A percentile compares a stretch with the other conserved stretches of the same genome.
Evolutionary conservation across 1,140 invertebrate species (phyloP).

Genomic region (Cydia pomonella): DNA sequence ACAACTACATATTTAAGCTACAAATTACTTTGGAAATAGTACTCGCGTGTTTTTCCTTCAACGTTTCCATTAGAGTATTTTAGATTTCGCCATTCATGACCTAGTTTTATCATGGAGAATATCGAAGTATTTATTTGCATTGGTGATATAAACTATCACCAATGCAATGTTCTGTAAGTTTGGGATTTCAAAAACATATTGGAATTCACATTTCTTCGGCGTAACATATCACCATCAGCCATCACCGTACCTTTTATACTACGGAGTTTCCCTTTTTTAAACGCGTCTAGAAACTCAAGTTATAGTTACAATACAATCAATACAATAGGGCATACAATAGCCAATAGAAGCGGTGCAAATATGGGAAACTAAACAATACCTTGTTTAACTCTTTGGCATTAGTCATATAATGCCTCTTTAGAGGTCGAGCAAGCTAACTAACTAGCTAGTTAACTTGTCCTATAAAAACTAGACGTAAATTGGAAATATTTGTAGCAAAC

Average conservation of each 20-base stretch:
- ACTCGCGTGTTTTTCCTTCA: slow-evolving; percentile 22
- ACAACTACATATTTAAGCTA: slow-evolving; percentile 21
- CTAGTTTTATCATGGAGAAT: slow-evolving; percentile 9
- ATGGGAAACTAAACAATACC: slow-evolving; percentile 28
- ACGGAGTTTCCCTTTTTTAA: slow-evolving; percentile 7
- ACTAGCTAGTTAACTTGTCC: slow-evolving; percentile 8
- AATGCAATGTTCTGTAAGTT: too few species aligned
- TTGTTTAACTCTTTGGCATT: slow-evolving; percentile 16
- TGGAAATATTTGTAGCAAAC: neutral
- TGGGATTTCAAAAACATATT: too few species aligned
- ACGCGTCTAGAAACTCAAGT: neutral
- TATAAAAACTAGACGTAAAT: neutral
- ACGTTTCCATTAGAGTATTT: slow-evolving; percentile 11
- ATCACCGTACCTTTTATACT: neutral
- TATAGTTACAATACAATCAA: neutral
- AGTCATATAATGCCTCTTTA: slow-evolving; percentile 20
- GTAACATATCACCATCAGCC: neutral
- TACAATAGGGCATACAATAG: slow-evolving; percentile 23
- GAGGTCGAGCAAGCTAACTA: slow-evolving; percentile 1
- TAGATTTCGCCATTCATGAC: neutral
- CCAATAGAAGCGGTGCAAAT: slow-evolving; percentile 16
- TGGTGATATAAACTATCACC: too few species aligned
- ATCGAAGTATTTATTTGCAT: neutral
- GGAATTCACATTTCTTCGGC: neutral
- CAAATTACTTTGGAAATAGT: slow-evolving; percentile 21